These are phyloP conservation scores for Chromis chromis DNA, from an alignment of 2,797 vertebrate species.

Conservation along the genomic window DNA sequence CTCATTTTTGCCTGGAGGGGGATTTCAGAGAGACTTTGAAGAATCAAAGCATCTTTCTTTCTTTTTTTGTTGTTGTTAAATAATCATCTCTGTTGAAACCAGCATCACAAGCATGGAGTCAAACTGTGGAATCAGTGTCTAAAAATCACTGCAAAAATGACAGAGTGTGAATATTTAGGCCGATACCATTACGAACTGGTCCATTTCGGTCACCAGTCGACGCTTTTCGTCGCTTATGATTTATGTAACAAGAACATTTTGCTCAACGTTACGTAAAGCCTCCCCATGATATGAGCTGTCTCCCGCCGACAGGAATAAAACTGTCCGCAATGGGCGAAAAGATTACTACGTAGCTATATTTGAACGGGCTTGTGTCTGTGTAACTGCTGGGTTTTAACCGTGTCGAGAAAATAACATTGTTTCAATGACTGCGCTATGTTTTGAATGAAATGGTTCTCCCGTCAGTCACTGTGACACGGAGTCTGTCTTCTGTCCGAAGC, in stretches of 20 bases:
- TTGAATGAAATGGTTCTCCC: slow-evolving; percentile 81
- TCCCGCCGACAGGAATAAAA: neutral
- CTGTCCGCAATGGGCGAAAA: neutral
- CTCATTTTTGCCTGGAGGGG: neutral
- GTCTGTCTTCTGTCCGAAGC: slow-evolving; percentile 48
- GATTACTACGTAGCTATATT: neutral
- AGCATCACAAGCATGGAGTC: neutral
- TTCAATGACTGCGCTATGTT: slow-evolving; percentile 68
- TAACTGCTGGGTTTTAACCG: slow-evolving; percentile 1
- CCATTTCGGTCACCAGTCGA: slow-evolving; percentile 17
- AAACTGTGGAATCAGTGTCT: neutral
- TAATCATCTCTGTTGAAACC: no score
- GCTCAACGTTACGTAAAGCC: slow-evolving; percentile 68
- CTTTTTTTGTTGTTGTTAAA: no score
- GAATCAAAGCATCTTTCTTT: neutral
- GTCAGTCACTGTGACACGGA: slow-evolving; percentile 77
- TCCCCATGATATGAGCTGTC: neutral
- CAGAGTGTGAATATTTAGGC: neutral
- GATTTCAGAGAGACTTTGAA: no score
- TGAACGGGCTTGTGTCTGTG: neutral
- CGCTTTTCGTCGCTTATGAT: slow-evolving; percentile 51
- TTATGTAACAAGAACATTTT: slow-evolving; percentile 72
- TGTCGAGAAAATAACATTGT: slow-evolving; percentile 41
- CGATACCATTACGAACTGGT: no score
- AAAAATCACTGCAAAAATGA: neutral